Evolutionary conservation across 1,140 invertebrate species (phyloP).

Genomic region (Maconellicoccus hirsutus): DNA sequence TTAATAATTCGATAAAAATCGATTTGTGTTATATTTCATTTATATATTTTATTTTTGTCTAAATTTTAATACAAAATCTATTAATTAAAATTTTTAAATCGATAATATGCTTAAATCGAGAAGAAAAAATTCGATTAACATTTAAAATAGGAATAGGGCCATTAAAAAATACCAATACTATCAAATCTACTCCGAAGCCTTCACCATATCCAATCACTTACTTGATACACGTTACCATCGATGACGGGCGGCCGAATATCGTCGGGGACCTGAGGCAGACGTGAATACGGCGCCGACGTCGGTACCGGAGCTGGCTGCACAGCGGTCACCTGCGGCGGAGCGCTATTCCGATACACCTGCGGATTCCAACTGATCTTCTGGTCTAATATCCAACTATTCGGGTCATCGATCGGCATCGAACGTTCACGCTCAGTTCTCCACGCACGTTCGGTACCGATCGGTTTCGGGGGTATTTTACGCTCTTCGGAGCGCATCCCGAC

Average conservation of each 20-base stretch:
- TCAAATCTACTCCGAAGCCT: too few relatives aligned
- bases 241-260: background rate
- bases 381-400: slow-evolving; percentile 19
- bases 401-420: slow-evolving; percentile 14
- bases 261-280: background rate
- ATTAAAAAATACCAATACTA: too few relatives aligned
- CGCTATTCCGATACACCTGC: background rate
- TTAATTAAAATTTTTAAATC: too few relatives aligned
- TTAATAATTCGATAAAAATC: too few relatives aligned
- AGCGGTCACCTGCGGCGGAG: background rate
- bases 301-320: background rate
- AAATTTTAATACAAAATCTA: too few relatives aligned
- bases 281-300: background rate
- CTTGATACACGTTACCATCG: background rate
- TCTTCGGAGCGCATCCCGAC: slow-evolving; percentile 48
- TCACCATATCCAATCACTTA: background rate
- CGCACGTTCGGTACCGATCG: slow-evolving; percentile 48
- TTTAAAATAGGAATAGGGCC: too few relatives aligned
- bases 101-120: too few relatives aligned
- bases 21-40: too few relatives aligned
- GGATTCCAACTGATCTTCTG: slow-evolving; percentile 19
- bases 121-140: too few relatives aligned
- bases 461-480: slow-evolving; percentile 54
- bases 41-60: too few relatives aligned
- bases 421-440: slow-evolving; percentile 29